Base-by-base conservation (phyloP, 2,888 invertebrate species). In the Xestia ashworthii region DNA sequence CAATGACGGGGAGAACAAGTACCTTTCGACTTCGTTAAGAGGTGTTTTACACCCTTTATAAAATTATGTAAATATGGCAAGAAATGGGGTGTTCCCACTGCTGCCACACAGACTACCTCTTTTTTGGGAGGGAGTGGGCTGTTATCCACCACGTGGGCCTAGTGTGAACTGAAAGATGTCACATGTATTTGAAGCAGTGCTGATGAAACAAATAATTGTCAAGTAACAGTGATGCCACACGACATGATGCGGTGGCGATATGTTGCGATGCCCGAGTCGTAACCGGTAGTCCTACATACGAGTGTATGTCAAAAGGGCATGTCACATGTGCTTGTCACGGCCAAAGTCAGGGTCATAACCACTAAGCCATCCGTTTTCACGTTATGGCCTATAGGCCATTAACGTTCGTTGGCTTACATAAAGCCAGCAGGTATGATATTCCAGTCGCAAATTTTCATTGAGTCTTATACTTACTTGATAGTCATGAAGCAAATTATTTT, bases 401-500 rank as follows among this genome's bases (percentile, higher is more conserved):
- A 32, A 3, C 3, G 32, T 32, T 32, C 32, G 32, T 32, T 32
- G 1, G 32, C 32, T 32, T 32, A 32, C 3, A n/a, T n/a, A n/a
- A 32, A 32, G 14, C 25, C 25, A 58, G 6, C 14, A 55, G 53
- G 19, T 46, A 25, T 46, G 9, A n/a, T 11, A 55, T n/a, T 55
- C 12, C 22, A 55, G n/a, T n/a, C 12, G 0, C 12, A n/a, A 55
- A 12, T 62, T 76, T 12, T 58, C 22, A n/a, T 14, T n/a, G 0
- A 48, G 3, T 11, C 38, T 3, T 4, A 16, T 32, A 79, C 83
- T 79, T 84, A 95, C 95, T 88, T 97, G 93, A 38, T 97, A 93
- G 90, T 98, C 96, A 22, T 95, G 93, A 1, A 98, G 89, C 41
- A 93, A 93, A 91, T 98, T 98, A 84, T 97, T 95, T 81, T 97